Conservation (phyloP, 2,888 invertebrate genomes). For the Branchipolynoe longqiensis region DNA sequence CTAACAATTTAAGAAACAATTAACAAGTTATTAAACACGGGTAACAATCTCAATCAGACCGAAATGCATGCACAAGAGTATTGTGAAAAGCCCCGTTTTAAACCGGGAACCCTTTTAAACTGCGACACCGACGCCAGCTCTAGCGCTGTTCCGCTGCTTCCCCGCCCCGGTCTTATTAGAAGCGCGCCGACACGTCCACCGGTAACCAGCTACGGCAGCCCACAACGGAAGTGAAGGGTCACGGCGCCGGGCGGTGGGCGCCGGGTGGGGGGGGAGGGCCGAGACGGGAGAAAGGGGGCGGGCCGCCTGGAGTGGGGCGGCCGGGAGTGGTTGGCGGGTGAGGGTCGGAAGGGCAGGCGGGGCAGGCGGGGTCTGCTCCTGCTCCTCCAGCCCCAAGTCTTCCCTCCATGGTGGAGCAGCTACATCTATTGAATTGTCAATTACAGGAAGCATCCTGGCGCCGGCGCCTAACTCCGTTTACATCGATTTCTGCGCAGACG, state of each 20-base stretch:
- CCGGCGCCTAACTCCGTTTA: background rate
- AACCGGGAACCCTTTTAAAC: no score
- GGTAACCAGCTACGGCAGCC: constrained; percentile 8
- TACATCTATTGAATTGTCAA: background rate
- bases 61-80: no score
- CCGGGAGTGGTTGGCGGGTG: background rate
- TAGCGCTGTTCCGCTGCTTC: background rate
- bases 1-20: no score
- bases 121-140: no score
- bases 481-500: background rate
- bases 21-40: no score
- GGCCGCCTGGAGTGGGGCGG: no score
- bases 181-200: background rate
- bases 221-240: background rate
- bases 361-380: background rate
- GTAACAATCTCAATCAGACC: no score
- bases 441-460: background rate
- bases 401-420: no score
- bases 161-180: background rate
- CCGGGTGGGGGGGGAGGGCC: no score
- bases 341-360: background rate
- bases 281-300: no score
- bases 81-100: no score
- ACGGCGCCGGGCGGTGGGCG: background rate
- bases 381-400: no score